Conservation (phyloP, 2,888 invertebrate genomes). For the Anorthoa munda region DNA sequence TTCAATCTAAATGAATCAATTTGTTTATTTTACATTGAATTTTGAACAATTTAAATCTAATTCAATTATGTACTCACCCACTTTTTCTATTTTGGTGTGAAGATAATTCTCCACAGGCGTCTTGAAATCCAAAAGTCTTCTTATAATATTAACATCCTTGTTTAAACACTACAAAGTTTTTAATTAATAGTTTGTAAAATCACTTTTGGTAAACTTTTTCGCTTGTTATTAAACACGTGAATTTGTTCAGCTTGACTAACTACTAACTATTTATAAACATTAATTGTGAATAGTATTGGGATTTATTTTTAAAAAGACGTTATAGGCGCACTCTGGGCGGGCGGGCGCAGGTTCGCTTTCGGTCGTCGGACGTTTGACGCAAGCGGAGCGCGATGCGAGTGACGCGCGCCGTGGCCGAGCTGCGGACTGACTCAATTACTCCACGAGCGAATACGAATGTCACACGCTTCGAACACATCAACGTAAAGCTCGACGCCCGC, state of each 20-base stretch:
- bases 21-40: background rate
- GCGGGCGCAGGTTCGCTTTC: slow-evolving; percentile 72
- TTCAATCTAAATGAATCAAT: background rate
- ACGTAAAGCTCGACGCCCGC: slow-evolving; percentile 67
- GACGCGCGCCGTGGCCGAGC: slow-evolving; percentile 72
- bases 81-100: slow-evolving; percentile 79
- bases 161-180: slow-evolving; percentile 66
- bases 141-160: slow-evolving; percentile 68
- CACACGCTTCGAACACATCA: slow-evolving; percentile 68
- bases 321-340: slow-evolving; percentile 70
- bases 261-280: slow-evolving; percentile 46
- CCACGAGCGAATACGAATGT: slow-evolving; percentile 65
- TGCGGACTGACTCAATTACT: slow-evolving; percentile 76
- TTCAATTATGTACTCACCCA: slow-evolving; percentile 81
- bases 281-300: slow-evolving; percentile 48
- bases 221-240: slow-evolving; percentile 44
- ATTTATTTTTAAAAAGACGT: slow-evolving; percentile 63
- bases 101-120: slow-evolving; percentile 70
- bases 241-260: slow-evolving; percentile 37
- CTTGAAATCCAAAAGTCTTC: slow-evolving; percentile 70
- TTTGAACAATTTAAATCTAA: slow-evolving; percentile 48
- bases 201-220: slow-evolving; percentile 53
- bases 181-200: slow-evolving; percentile 54
- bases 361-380: slow-evolving; percentile 66
- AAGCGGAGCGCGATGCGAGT: slow-evolving; percentile 72